phyloP scores from a whole-genome alignment of 2,888 invertebrate species.

The Empis livida region DNA sequence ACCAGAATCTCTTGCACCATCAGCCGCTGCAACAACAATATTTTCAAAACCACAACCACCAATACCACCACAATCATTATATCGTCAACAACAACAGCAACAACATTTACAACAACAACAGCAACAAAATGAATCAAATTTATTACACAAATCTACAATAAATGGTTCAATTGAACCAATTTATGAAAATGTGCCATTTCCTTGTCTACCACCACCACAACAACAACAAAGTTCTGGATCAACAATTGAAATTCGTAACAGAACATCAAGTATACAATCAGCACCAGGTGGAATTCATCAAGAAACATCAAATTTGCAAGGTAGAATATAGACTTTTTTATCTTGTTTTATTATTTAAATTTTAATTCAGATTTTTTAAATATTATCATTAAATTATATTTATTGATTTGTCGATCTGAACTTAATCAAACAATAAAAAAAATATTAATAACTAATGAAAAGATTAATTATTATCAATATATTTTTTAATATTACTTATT shows the following conservation, averaged over 20 bases:
- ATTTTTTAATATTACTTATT: no score
- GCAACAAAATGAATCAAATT: slow-evolving; percentile 10
- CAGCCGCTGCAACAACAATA: slow-evolving; percentile 22
- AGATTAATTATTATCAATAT: no score
- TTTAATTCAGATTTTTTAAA: no score
- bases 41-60: slow-evolving; percentile 37
- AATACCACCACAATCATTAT: slow-evolving; percentile 13
- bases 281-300: slow-evolving; percentile 48
- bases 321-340: slow-evolving; percentile 5
- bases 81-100: slow-evolving; percentile 33
- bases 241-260: slow-evolving; percentile 26
- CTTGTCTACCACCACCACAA: slow-evolving; percentile 39
- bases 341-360: no score
- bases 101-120: slow-evolving; percentile 15
- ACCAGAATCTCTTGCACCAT: slow-evolving; percentile 18
- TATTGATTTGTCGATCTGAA: no score
- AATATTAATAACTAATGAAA: no score
- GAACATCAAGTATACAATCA: slow-evolving; percentile 57
- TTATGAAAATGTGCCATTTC: slow-evolving; percentile 66
- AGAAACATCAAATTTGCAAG: slow-evolving; percentile 20
- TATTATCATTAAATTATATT: no score
- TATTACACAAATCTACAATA: slow-evolving; percentile 32
- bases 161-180: slow-evolving; percentile 58
- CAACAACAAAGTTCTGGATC: neutral
- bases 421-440: no score